Evolutionary conservation across 1,140 invertebrate genomes (phyloP).

Genomic region (Ladona fulva): DNA sequence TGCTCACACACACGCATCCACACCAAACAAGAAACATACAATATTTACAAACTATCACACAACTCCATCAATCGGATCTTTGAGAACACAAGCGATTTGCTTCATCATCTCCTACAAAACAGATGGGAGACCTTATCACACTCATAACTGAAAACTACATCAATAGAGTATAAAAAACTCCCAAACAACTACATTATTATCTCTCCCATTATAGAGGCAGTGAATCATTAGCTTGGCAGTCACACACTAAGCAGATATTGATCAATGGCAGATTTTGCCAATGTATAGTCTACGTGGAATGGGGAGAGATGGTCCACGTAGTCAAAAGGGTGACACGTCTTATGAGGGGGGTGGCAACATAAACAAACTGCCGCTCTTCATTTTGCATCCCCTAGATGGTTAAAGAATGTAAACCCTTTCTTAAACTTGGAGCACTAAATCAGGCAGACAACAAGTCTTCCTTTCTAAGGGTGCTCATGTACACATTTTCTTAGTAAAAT

Average conservation of each 20-base stretch:
- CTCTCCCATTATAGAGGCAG: background rate
- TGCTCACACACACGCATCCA: background rate
- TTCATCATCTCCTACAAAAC: background rate
- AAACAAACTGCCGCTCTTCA: background rate
- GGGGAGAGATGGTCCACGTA: background rate
- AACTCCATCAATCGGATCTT: background rate
- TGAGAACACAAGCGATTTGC: background rate
- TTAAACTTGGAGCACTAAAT: background rate
- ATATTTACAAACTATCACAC: conserved; percentile 9
- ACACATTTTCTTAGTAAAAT: background rate
- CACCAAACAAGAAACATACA: background rate
- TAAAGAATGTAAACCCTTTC: background rate
- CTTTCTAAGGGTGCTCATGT: background rate
- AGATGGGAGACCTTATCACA: background rate
- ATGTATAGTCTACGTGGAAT: background rate
- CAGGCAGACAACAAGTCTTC: background rate
- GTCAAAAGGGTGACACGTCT: background rate
- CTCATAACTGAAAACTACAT: background rate
- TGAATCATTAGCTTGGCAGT: conserved; percentile 4
- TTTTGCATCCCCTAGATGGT: background rate
- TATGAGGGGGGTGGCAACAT: background rate
- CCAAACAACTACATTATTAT: background rate
- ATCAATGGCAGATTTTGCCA: background rate
- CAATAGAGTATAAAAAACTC: background rate
- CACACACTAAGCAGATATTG: background rate